Evolutionary conservation across 2,113 vertebrate species (phyloP), one percentile per base, ranked within the genome.

Genomic region (Coreoperca whiteheadi): DNA sequence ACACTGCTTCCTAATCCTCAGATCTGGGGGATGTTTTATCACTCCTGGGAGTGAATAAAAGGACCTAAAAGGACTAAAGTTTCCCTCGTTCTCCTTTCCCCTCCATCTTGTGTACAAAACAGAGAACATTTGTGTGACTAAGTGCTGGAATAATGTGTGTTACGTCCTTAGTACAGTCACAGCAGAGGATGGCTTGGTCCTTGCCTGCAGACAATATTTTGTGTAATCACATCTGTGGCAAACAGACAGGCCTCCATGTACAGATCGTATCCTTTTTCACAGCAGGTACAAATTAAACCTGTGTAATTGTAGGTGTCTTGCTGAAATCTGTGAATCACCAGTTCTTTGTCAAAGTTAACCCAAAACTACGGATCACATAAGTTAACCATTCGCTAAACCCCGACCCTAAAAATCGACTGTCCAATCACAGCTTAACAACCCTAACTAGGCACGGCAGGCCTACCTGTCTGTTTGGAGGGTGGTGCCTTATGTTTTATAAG

Each of bases 1-100:
- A 69, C 25, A 11, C 70, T 59, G 76, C 60, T 70, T 91, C 78
- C 64, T 87, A 91, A 93, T 93, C 92, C 87, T 75, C 70, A 79
- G 39, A 89, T 94, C 83, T 83, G 50, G 69, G 56, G 74, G 71
- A 85, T 71, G 80, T 77, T 51, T 69, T 53, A 85, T 86, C 61
- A 77, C 65, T 87, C 73, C 41, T 14, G 61, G 63, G 74, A 88
- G 72, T 28, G 56, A 82, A 82, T 84, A 56, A 82, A 89, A 89
- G 61, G 39, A 84, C 32, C 72, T 48, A 53, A 72, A 79, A 81
- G 3, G 65, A 72, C 63, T 75, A 65, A 72, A 84, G 67, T 84
- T 79, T 73, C 60, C 60, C 43, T 73, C 4, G 7, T 71, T 72
- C 54, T 71, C 4, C 25, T 73, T 82, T 9, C 39, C 68, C 88